Evolutionary conservation across 1,140 invertebrate genomes (phyloP), one percentile per base, ranked within the genome.

Genomic region (Orius laevigatus): DNA sequence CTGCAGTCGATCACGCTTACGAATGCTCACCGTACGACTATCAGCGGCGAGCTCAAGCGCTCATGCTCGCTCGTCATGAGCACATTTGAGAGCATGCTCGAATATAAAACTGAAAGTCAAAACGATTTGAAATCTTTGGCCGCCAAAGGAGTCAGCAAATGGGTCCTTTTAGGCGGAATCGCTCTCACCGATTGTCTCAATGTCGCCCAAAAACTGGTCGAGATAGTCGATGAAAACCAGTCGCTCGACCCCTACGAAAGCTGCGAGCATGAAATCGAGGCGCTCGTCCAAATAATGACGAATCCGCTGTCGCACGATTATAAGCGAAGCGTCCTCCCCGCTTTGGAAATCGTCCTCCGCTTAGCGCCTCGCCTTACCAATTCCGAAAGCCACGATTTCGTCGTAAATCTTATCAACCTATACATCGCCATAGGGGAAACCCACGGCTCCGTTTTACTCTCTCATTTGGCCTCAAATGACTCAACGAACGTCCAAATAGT

Each of bases 361-460:
- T 56, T 71, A 5, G 54, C 25, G n/a, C 20, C 10, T 11, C 25
- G 20, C 5, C n/a, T 33, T 31, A 5, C 2, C 2, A n/a, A 19
- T n/a, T 45, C 43, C 9, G 43, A 45, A 25, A 45, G 32, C 25
- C 25, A 46, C 16, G 41, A 31, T 5, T 14, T 40, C 14, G 32
- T 45, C 11, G 16, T 20, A 12, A 11, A 41, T 16, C 49, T 0
- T 12, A 20, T 42, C 25, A 25, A 25, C 25, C 25, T 25, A 4
- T 25, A 25, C 8, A 25, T 25, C 25, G 25, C 25, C 25, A 60
- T 78, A 18, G 76, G 71, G 5, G 81, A 83, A 61, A 69, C 70
- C 15, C 77, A 84, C 58, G 72, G 75, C 0, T 69, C 70, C 15
- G 57, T 79, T 1, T 61, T 83, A 11, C 61, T 81, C 1, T 11